These are phyloP conservation scores for Megaceryle maxima DNA, from an alignment of 2,113 vertebrate species.

Conservation along the genomic window DNA sequence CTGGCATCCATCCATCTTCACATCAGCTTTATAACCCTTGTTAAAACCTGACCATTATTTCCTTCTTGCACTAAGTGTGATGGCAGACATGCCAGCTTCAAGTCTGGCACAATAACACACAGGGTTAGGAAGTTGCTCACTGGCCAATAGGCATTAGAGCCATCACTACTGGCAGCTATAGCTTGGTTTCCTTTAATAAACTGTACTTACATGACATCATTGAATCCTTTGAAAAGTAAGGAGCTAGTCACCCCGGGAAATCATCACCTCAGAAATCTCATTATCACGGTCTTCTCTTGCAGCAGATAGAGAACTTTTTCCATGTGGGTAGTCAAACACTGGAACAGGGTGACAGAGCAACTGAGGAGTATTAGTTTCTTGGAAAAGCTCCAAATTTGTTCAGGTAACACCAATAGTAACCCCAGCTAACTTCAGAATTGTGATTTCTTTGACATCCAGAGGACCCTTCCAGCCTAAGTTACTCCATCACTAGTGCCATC, in stretches of 20 bases:
- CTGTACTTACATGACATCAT: not conserved
- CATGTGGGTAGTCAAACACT: not conserved
- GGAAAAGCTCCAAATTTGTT: not conserved
- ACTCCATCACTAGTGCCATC: not conserved
- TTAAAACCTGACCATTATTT: not conserved
- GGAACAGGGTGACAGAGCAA: not conserved
- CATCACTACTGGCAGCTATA: not conserved
- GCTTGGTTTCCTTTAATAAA: not conserved
- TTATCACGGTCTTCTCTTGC: not conserved
- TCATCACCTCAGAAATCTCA: not conserved
- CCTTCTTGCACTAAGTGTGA: not conserved
- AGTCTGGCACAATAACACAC: not conserved
- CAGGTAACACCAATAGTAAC: not conserved
- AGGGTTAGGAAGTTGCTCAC: not conserved
- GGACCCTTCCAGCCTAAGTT: not conserved
- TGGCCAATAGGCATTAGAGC: not conserved
- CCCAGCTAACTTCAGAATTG: not conserved
- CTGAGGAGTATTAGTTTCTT: not conserved
- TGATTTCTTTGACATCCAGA: not conserved
- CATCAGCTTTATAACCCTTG: not conserved
- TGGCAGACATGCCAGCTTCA: not conserved
- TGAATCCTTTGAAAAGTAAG: not conserved
- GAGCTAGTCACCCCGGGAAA: not conserved
- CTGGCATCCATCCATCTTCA: not conserved
- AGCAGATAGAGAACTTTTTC: not conserved